Evolutionary conservation across 2,797 vertebrate species (phyloP).

Genomic region (Gymnoscopelus braueri): DNA sequence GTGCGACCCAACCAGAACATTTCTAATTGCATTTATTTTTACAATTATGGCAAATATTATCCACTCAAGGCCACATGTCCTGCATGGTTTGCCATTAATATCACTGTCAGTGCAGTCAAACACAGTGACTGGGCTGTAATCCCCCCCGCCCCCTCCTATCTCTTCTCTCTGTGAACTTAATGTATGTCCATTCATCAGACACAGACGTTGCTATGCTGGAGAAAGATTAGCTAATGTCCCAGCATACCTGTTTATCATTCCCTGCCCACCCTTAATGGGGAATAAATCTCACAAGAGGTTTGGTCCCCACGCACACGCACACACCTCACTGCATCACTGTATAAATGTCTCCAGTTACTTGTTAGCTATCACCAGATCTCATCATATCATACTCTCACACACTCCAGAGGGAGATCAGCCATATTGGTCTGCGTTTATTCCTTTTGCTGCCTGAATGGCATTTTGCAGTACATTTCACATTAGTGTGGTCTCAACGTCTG

Average conservation of each 20-base stretch:
- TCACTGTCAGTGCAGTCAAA: conserved; percentile 45
- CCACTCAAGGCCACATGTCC: conserved; percentile 16
- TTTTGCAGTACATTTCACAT: too few species aligned
- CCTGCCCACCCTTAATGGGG: conserved; percentile 43
- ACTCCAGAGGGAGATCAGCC: conserved; percentile 1
- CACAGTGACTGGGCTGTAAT: conserved; percentile 42
- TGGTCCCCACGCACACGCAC: conserved; percentile 2
- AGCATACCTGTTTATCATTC: conserved; percentile 58
- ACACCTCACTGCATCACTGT: conserved; percentile 44
- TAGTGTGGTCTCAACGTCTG: too few species aligned
- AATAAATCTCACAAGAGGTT: conserved; percentile 57
- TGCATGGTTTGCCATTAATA: conserved; percentile 34
- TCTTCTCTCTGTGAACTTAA: conserved; percentile 21
- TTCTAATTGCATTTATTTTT: conserved; percentile 49
- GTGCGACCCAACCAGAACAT: conserved; percentile 35
- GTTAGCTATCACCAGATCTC: conserved; percentile 15
- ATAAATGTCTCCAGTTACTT: conserved; percentile 43
- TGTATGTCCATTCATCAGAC: conserved; percentile 38
- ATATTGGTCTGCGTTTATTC: too few species aligned
- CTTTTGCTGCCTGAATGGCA: too few species aligned
- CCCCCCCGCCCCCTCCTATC: conserved; percentile 10
- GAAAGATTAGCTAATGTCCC: conserved; percentile 54
- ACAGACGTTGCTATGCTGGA: conserved; percentile 27
- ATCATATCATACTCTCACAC: background rate
- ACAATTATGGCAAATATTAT: conserved; percentile 35